A percentile compares a stretch with the other conserved stretches of the same genome.
phyloP scores from a whole-genome alignment of 35 echinoderm and acorn worm species.

The Stichopus chloronotus region DNA sequence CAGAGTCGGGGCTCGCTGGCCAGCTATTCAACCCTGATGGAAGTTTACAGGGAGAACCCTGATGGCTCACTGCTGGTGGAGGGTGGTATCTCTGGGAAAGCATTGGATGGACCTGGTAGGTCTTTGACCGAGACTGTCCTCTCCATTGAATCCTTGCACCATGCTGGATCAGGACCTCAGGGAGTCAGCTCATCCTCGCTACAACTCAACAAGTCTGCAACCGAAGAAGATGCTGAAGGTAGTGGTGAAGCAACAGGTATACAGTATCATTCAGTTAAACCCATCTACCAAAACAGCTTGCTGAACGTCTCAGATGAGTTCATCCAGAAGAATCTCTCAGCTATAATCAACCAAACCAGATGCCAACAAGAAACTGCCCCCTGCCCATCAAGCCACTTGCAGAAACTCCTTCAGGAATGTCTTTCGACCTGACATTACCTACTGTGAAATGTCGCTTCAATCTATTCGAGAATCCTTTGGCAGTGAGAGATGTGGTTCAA shows the following conservation, averaged over 20 bases:
- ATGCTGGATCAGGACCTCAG: background rate
- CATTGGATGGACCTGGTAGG: background rate
- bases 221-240: conserved; percentile 9
- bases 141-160: conserved; percentile 57
- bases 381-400: conserved; percentile 19
- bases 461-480: conserved; percentile 59
- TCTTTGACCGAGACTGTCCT: conserved; percentile 76
- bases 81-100: conserved; percentile 48
- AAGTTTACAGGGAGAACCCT: conserved; percentile 53
- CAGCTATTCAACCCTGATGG: conserved; percentile 34
- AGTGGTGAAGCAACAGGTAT: conserved; percentile 30
- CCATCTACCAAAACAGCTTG: conserved; percentile 66
- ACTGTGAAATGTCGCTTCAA: conserved; percentile 76
- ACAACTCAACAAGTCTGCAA: conserved; percentile 34
- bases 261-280: conserved; percentile 64
- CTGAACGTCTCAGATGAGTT: conserved; percentile 64
- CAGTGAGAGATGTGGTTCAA: background rate
- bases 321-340: conserved; percentile 61
- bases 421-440: conserved; percentile 87
- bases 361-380: conserved; percentile 27
- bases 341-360: conserved; percentile 73
- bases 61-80: conserved; percentile 62
- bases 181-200: conserved; percentile 14
- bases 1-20: background rate
- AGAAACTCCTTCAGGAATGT: conserved; percentile 94